Percentiles rank a stretch among this genome's conserved stretches.
Conservation (phyloP, 2,113 vertebrate genomes). For the Protobothrops flavoviridis region DNA sequence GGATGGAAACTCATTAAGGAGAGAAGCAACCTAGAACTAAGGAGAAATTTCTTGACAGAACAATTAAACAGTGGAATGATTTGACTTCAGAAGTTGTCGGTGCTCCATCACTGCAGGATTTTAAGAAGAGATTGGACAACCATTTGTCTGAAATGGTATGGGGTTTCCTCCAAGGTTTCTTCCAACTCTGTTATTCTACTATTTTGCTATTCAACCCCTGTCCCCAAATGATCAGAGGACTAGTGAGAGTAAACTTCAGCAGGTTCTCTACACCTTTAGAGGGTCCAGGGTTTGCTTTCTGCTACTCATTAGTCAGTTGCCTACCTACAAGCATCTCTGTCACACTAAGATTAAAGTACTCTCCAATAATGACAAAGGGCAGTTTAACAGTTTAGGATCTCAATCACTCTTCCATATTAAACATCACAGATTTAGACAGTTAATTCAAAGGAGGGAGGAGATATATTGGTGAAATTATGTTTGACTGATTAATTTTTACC, state of each 20-base stretch:
- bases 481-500: constrained; percentile 67
- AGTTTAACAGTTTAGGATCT: constrained; percentile 28
- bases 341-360: constrained; percentile 38
- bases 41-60: not conserved
- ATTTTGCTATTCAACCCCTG: not conserved
- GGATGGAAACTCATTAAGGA: not conserved
- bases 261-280: not conserved
- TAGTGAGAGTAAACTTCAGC: not conserved
- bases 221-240: not conserved
- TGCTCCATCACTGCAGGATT: too few species aligned
- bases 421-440: constrained; percentile 41
- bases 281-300: not conserved
- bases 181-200: not conserved
- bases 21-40: not conserved
- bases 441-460: constrained; percentile 9
- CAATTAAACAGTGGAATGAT: not conserved
- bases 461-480: constrained; percentile 46
- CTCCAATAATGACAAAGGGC: constrained; percentile 42
- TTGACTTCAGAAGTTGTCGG: not conserved
- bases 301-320: not conserved
- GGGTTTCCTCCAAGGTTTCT: not conserved
- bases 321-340: not conserved
- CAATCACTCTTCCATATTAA: constrained; percentile 27
- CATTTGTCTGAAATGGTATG: too few species aligned
- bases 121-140: too few species aligned